Base-by-base conservation (phyloP, 2,888 invertebrate genomes). In the Lepidocyrtoides sp. region DNA sequence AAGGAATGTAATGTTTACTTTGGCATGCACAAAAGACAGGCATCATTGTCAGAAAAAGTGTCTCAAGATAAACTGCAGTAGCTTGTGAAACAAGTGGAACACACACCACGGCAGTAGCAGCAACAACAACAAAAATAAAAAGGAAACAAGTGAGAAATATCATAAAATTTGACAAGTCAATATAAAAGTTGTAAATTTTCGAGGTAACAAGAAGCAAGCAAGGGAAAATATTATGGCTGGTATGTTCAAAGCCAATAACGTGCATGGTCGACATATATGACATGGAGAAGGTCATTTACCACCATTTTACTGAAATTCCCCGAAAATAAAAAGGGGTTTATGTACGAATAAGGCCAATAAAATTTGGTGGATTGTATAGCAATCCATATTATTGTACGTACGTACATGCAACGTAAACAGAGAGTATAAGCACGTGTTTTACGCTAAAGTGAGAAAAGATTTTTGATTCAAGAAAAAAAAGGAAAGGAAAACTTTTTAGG, bases 131-230 rank as follows among this genome's bases (percentile, higher is more conserved):
- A 87, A 66, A 12, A 87, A 87, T 57, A 51, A 79, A 72, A 87
- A 77, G 81, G 83, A 85, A 75, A 60, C 57, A 72, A 87, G 87
- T 87, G 87, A 79, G 79, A 77, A 85, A 85, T 79, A 85, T 85
- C 81, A 77, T 91, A 91, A 89, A 89, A 75, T 89, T 81, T 91
- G 90, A 91, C 90, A 91, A 85, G 90, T 91, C 85, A 91, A 91
- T 91, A 91, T 91, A 89, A 91, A 91, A 79, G 90, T 48, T 32
- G 84, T 90, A 90, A 90, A 90, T 87, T 91, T 91, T 90, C 72
- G 84, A 82, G 77, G 54, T 84, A 90, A 90, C 90, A 85, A 90
- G 90, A 77, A 79, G 41, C 44, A 32, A 83, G 48, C 3, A 77
- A 44, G 72, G 72, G 44, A 44, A 41, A 17, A 44, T 29, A 8